phyloP scores from a whole-genome alignment of 1,140 invertebrate genomes.

The Drosophila varians region DNA sequence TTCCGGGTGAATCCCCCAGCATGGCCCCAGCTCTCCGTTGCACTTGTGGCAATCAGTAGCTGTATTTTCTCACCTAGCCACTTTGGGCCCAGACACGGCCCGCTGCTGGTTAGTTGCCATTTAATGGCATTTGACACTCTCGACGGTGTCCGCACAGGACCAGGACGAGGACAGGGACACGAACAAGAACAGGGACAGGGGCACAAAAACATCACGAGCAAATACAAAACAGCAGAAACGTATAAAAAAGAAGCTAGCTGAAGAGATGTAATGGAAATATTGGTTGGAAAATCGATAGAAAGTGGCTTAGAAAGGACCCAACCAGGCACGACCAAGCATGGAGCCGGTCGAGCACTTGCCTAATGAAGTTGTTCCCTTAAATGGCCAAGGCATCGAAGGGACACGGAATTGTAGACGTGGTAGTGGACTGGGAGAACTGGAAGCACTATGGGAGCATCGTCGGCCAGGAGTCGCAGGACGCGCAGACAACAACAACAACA shows the following conservation, averaged over 20 bases:
- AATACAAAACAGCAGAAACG: constrained; percentile 37
- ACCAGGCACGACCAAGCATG: constrained; percentile 17
- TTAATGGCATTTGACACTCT: constrained; percentile 77
- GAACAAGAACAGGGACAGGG: constrained; percentile 52
- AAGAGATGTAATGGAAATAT: constrained; percentile 54
- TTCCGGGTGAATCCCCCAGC: constrained; percentile 35
- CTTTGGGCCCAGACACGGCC: constrained; percentile 38
- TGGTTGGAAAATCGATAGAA: constrained; percentile 59
- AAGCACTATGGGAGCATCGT: background rate
- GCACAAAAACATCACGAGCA: constrained; percentile 54
- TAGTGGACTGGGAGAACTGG: background rate
- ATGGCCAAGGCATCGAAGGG: constrained; percentile 3
- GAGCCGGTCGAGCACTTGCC: constrained; percentile 42
- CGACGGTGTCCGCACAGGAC: constrained; percentile 34
- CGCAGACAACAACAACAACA: constrained; percentile 22
- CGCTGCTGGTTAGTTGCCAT: constrained; percentile 66
- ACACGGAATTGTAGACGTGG: background rate
- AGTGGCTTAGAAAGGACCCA: constrained; percentile 24
- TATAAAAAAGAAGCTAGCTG: constrained; percentile 2
- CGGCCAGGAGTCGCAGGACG: constrained; percentile 14
- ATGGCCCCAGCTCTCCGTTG: background rate
- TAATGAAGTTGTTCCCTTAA: constrained; percentile 60
- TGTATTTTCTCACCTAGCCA: constrained; percentile 56
- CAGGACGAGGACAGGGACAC: constrained; percentile 47
- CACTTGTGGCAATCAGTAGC: constrained; percentile 70